Evolutionary conservation across 2,113 vertebrate genomes (phyloP), one percentile per base, ranked within the genome.

Genomic region (Tor tambroides): DNA sequence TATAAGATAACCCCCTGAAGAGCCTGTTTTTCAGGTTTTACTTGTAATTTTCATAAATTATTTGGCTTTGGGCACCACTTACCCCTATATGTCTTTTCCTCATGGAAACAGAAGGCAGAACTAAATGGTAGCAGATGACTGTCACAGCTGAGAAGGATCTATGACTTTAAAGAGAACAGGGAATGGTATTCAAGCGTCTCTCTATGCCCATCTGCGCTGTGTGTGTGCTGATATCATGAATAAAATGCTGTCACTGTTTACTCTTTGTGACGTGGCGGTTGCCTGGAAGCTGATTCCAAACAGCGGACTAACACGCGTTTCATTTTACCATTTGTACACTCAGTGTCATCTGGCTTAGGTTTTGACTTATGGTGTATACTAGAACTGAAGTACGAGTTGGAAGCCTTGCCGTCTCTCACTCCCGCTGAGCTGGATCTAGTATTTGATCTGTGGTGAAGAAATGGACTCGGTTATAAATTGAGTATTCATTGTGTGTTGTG

Each of bases 221-320:
- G 87, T 61, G 69, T 82, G 54, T 77, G 54, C 38, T 14, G 12
- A 35, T 32, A 6, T 76, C 65, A 23, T 43, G 43, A 43, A 84
- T 86, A 67, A 77, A 67, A 67, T 0, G 11, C 43, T 28, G 38
- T 41, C 43, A 38, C 23, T 85, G 83, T 83, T 92, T 90, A 87
- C 85, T 81, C 85, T 89, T 87, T 10, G 90, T 93, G 91, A 93
- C 41, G 28, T 88, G 86, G 23, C 2, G 41, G 93, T 95, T 92
- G 91, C 93, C 81, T 86, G 88, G 93, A 87, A 89, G 38, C 91
- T 17, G 2, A 65, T 89, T 93, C 78, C 65, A 92, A 94, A 94
- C 91, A 91, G 87, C 86, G 72, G 61, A 43, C 38, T 84, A 87
- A 81, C 87, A 86, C 63, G 84, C 88, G 51, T 80, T 80, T 86